Percentiles rank a stretch among this genome's conserved stretches.
Conservation (phyloP, 2,888 invertebrate species). For the Nineta flava region DNA sequence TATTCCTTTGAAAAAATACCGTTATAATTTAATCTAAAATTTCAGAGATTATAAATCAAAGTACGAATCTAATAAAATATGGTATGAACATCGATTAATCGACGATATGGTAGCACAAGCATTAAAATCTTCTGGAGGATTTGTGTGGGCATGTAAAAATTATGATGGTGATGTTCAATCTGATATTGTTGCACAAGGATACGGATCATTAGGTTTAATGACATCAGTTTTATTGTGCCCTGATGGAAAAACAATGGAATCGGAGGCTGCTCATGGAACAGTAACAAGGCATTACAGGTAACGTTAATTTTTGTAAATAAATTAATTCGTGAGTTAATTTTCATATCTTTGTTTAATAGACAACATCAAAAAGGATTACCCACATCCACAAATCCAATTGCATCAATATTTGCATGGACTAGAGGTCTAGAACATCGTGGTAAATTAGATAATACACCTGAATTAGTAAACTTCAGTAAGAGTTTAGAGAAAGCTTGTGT, state of each 20-base stretch:
- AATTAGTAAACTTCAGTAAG: slow-evolving; percentile 52
- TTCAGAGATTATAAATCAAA: slow-evolving; percentile 51
- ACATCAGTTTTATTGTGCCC: slow-evolving; percentile 82
- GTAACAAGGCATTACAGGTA: slow-evolving; percentile 73
- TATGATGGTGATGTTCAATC: slow-evolving; percentile 88
- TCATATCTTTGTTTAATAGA: slow-evolving; percentile 36
- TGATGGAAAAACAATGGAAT: slow-evolving; percentile 73
- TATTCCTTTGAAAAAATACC: too few relatives aligned
- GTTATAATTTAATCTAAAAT: neutral
- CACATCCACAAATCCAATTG: slow-evolving; percentile 82
- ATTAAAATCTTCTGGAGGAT: slow-evolving; percentile 68
- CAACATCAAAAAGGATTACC: slow-evolving; percentile 73
- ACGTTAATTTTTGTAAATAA: neutral
- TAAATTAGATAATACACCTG: slow-evolving; percentile 60
- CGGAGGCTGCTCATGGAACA: slow-evolving; percentile 86
- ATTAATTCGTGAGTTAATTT: neutral
- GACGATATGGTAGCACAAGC: slow-evolving; percentile 87
- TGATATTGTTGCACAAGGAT: slow-evolving; percentile 66
- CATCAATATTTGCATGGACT: slow-evolving; percentile 87
- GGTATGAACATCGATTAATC: slow-evolving; percentile 84
- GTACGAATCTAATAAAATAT: slow-evolving; percentile 62
- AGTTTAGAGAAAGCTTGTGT: slow-evolving; percentile 69
- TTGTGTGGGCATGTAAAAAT: slow-evolving; percentile 88
- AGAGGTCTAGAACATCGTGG: slow-evolving; percentile 70
- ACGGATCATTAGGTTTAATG: slow-evolving; percentile 80